Percentiles rank a stretch among this genome's conserved stretches.
These are phyloP conservation scores for Melieria crassipennis DNA, from an alignment of 2,888 invertebrate species.

Conservation along the genomic window DNA sequence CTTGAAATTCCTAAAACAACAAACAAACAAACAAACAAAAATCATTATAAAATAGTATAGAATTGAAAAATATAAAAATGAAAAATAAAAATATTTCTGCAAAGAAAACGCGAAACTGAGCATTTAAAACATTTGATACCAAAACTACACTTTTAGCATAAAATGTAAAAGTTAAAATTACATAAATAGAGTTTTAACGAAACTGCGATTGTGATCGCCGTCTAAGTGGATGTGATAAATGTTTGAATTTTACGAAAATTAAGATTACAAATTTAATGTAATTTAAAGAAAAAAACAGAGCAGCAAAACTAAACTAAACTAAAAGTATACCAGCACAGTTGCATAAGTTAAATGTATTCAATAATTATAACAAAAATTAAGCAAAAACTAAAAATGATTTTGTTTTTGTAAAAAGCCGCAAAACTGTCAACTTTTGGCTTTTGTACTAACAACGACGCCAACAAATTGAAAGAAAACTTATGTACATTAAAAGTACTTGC, in stretches of 20 bases:
- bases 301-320: no score
- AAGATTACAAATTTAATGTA: constrained; percentile 32
- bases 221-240: constrained; percentile 65
- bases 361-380: neutral
- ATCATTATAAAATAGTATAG: constrained; percentile 12
- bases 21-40: constrained; percentile 37
- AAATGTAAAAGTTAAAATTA: constrained; percentile 35
- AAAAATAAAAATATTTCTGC: neutral
- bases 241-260: constrained; percentile 52
- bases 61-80: constrained; percentile 6
- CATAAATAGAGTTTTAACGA: constrained; percentile 34
- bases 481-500: no score
- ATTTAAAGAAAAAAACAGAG: neutral
- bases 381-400: no score
- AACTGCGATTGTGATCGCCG: constrained; percentile 54
- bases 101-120: constrained; percentile 26
- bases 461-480: no score
- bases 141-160: constrained; percentile 44
- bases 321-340: no score
- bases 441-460: no score
- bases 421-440: neutral
- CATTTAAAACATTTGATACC: constrained; percentile 22
- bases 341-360: no score
- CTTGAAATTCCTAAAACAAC: constrained; percentile 56
- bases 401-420: neutral